Evolutionary conservation across 2,797 vertebrate species (phyloP), one percentile per base, ranked within the genome.

Genomic region (Taeniopygia guttata): DNA sequence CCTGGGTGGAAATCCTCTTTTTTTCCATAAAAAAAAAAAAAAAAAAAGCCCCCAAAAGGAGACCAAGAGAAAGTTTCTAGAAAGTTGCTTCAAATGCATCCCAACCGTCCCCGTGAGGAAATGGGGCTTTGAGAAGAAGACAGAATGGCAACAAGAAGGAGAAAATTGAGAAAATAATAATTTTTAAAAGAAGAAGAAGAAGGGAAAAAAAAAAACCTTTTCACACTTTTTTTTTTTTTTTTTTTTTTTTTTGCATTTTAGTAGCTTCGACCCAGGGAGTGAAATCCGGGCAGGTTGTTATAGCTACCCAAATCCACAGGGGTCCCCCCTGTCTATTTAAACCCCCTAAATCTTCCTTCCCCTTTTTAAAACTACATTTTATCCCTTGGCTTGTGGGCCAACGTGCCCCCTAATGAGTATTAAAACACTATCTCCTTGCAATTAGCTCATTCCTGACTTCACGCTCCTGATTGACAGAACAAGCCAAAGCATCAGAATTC

Each of bases 251-350:
- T 97, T 98, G 97, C 98, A 98, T 98, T 98, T 98, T 98, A 98
- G 98, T 97, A 98, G 97, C 98, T 98, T 98, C 97, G 97, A 98
- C 98, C 98, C 97, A 95, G 97, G 98, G 98, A 98, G 98, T 98
- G 98, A 98, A 98, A 98, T 98, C 98, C 98, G 98, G 98, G 98
- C 98, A 98, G 98, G 98, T 98, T 99, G 98, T 98, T 99, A 98
- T 99, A 98, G 98, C 98, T 98, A 98, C 98, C 97, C 98, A 97
- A 93, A 98, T 97, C 98, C 98, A 98, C 98, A 96, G 98, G 98
- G 98, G 98, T 98, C 96, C 98, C 97, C 93, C 89, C 87, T 95
- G 98, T 98, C 98, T 98, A 98, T 98, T 98, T 98, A 98, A 98
- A 98, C 98, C 96, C 98, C 98, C 96, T 97, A 97, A 96, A 98